Conservation (phyloP, 1,140 invertebrate genomes). For the Diorhabda sublineata region DNA sequence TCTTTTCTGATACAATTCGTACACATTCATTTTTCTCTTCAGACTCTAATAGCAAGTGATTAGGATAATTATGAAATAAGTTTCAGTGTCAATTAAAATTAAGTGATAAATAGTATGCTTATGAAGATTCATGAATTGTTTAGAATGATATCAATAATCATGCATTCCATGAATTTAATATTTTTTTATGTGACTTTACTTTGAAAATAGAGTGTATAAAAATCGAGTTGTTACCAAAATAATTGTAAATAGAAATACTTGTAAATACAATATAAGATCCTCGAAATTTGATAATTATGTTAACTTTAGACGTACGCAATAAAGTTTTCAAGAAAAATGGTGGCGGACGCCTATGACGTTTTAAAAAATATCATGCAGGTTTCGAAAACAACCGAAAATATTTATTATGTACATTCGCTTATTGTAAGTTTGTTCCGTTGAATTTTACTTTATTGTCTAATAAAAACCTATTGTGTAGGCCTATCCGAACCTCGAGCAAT, state of each 20-base stretch:
- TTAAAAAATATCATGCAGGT: conserved; percentile 1
- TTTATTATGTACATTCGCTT: conserved; percentile 13
- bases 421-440: neutral
- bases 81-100: too few species aligned
- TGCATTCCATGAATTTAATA: too few species aligned
- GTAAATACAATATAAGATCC: neutral
- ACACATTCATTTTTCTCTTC: too few species aligned
- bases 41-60: too few species aligned
- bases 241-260: conserved; percentile 1
- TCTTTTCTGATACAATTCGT: too few species aligned
- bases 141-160: too few species aligned
- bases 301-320: neutral
- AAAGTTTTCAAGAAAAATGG: neutral
- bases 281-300: neutral
- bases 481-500: conserved; percentile 12
- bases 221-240: neutral
- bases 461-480: conserved; percentile 5
- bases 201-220: neutral
- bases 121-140: too few species aligned
- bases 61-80: too few species aligned
- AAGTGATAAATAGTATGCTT: too few species aligned
- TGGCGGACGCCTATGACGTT: neutral
- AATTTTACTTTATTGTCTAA: conserved; percentile 6
- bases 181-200: too few species aligned
- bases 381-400: conserved; percentile 13